Evolutionary conservation across 2,888 invertebrate genomes (phyloP).

Genomic region (Psylliodes chrysocephalus): DNA sequence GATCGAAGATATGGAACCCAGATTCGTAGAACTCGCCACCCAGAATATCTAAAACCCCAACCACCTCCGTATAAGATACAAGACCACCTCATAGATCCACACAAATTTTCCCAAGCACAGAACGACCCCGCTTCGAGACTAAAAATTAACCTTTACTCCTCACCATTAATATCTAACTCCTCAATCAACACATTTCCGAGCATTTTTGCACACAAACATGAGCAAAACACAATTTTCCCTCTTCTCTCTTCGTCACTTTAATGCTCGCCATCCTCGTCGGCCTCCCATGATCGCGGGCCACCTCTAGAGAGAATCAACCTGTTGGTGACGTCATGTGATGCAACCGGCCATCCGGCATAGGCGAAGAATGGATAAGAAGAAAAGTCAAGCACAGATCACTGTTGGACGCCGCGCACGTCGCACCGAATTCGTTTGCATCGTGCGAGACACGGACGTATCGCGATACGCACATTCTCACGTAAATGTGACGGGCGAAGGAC

Average conservation of each 20-base stretch:
- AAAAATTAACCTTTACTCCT: background rate
- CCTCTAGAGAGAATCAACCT: slow-evolving; percentile 58
- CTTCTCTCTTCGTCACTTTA: slow-evolving; percentile 3
- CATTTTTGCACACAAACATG: background rate
- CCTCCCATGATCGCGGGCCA: slow-evolving; percentile 59
- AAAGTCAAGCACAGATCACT: slow-evolving; percentile 34
- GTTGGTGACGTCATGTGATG: slow-evolving; percentile 59
- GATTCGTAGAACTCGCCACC: background rate
- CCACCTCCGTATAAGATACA: background rate
- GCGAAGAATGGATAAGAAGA: slow-evolving; percentile 28
- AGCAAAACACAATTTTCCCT: slow-evolving; percentile 7
- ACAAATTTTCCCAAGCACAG: background rate
- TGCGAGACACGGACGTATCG: slow-evolving; percentile 1
- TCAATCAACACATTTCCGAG: background rate
- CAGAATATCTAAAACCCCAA: background rate
- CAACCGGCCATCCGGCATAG: slow-evolving; percentile 39
- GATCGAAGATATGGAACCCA: too few species aligned
- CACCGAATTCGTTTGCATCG: too few species aligned
- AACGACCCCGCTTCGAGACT: background rate
- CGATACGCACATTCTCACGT: background rate
- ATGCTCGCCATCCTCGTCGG: slow-evolving; percentile 42
- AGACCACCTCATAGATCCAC: background rate
- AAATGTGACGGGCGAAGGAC: slow-evolving; percentile 21
- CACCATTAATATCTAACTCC: background rate
- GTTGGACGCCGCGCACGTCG: slow-evolving; percentile 30